Evolutionary conservation across 64 coral and sea anemone genomes (phyloP).

Genomic region (Actinia tenebrosa): DNA sequence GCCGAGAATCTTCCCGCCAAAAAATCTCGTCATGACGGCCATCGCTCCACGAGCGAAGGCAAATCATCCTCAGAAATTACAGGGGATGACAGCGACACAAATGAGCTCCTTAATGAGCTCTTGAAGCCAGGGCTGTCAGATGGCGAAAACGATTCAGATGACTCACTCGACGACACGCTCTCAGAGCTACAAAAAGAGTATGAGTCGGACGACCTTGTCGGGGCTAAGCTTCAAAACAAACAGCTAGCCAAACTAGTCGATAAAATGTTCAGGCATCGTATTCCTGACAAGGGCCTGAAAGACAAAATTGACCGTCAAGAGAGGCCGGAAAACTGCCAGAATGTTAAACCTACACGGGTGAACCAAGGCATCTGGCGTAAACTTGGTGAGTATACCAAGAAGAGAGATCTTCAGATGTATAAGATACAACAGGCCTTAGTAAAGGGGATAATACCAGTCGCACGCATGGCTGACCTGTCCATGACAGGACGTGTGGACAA

Average conservation of each 20-base stretch:
- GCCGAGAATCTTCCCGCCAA: neutral
- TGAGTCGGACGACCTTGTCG: slow-evolving; percentile 8
- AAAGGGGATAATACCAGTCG: slow-evolving; percentile 19
- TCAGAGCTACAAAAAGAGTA: slow-evolving; percentile 8
- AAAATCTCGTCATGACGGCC: neutral
- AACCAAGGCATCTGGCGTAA: slow-evolving; percentile 44
- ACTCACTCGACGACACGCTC: neutral
- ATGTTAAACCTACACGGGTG: slow-evolving; percentile 21
- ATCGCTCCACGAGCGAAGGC: too few relatives aligned
- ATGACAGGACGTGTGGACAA: slow-evolving; percentile 10
- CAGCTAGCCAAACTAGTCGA: slow-evolving; percentile 30
- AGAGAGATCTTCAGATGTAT: slow-evolving; percentile 17
- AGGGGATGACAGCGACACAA: too few relatives aligned
- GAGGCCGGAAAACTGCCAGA: slow-evolving; percentile 27
- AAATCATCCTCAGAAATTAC: too few relatives aligned
- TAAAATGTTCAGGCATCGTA: slow-evolving; percentile 14
- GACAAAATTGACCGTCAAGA: slow-evolving; percentile 31
- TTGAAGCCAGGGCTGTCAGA: neutral
- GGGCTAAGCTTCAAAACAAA: neutral
- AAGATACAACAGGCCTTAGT: slow-evolving; percentile 41
- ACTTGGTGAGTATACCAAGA: slow-evolving; percentile 18
- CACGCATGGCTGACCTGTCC: slow-evolving; percentile 21
- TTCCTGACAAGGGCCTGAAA: slow-evolving; percentile 33
- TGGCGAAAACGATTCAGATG: neutral
- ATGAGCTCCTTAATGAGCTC: too few relatives aligned